A percentile compares a stretch with the other conserved stretches of the same genome.
These are phyloP conservation scores for Etia nguti DNA, from an alignment of 2,113 vertebrate species.

Conservation along the genomic window DNA sequence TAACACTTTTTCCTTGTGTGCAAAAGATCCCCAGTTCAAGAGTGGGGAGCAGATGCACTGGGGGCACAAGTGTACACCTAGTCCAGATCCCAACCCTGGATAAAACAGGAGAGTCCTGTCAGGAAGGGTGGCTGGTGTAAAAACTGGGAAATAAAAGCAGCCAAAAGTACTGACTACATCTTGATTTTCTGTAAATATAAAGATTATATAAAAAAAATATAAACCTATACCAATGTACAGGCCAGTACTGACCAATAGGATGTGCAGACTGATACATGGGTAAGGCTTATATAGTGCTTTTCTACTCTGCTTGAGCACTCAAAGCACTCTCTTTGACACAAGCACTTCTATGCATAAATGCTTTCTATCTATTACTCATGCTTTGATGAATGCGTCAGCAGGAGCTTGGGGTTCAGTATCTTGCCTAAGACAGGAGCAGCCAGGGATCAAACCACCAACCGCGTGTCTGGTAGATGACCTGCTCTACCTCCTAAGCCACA, in stretches of 20 bases:
- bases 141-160: neutral
- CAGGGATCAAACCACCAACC: neutral
- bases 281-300: neutral
- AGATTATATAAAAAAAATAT: neutral
- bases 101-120: neutral
- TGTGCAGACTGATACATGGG: neutral
- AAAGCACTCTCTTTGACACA: too few relatives aligned
- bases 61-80: neutral
- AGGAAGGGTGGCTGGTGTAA: neutral
- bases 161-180: neutral
- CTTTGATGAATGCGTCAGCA: neutral
- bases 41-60: neutral
- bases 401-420: neutral
- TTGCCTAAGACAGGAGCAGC: neutral
- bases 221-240: neutral
- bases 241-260: neutral
- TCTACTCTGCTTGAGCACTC: neutral
- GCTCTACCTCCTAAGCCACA: neutral
- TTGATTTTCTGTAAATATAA: neutral
- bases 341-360: too few relatives aligned
- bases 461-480: neutral
- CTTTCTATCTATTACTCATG: neutral
- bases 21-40: neutral
- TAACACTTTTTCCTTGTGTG: neutral
- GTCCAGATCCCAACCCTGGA: neutral